phyloP scores from a whole-genome alignment of 2,888 invertebrate genomes.

The Philereme transversata region DNA sequence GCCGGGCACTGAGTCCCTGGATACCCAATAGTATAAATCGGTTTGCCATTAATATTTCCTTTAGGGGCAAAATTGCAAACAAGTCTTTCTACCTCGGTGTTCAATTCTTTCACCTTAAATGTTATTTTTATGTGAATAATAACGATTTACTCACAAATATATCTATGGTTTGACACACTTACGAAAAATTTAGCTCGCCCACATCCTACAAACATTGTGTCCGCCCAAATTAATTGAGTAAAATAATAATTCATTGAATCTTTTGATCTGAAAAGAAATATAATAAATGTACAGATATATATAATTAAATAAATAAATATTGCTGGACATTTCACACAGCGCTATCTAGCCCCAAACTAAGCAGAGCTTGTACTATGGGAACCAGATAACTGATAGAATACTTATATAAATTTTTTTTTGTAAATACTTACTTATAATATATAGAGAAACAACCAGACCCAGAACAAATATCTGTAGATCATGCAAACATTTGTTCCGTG shows the following conservation, averaged over 20 bases:
- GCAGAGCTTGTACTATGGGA: too few relatives aligned
- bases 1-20: slow-evolving; percentile 65
- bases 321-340: too few relatives aligned
- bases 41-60: slow-evolving; percentile 64
- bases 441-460: too few relatives aligned
- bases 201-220: slow-evolving; percentile 68
- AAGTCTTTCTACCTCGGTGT: slow-evolving; percentile 59
- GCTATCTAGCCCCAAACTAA: too few relatives aligned
- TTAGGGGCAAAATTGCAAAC: slow-evolving; percentile 74
- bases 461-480: too few relatives aligned
- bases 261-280: slow-evolving; percentile 48
- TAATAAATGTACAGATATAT: background rate
- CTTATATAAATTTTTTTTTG: too few relatives aligned
- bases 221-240: slow-evolving; percentile 76
- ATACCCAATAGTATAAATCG: slow-evolving; percentile 66
- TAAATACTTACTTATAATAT: too few relatives aligned
- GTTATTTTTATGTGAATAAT: background rate
- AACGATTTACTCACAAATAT: background rate
- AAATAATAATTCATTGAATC: slow-evolving; percentile 60
- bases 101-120: slow-evolving; percentile 31
- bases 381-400: too few relatives aligned
- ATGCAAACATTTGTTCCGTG: too few relatives aligned
- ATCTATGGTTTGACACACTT: slow-evolving; percentile 35
- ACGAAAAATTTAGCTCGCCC: slow-evolving; percentile 71
- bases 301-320: too few relatives aligned